Percentiles rank a stretch among this genome's conserved stretches.
Evolutionary conservation across 2,113 vertebrate genomes (phyloP).

Genomic region (Semicossyphus pulcher): DNA sequence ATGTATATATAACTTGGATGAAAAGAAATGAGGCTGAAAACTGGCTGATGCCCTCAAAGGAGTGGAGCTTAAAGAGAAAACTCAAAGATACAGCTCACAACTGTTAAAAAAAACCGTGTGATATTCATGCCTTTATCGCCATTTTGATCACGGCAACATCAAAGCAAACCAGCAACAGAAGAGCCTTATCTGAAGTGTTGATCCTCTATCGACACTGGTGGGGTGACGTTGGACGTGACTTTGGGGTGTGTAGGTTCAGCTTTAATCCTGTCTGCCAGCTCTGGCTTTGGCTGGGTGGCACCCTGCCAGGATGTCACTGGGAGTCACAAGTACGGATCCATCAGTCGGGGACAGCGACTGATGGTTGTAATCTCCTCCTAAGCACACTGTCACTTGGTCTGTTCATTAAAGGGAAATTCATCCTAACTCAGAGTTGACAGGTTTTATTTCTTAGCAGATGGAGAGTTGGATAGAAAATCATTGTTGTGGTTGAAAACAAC

Average conservation of each 20-base stretch:
- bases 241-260: slow-evolving; percentile 33
- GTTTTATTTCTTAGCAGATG: slow-evolving; percentile 12
- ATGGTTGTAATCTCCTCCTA: slow-evolving; percentile 51
- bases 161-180: slow-evolving; percentile 32
- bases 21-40: not conserved
- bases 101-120: slow-evolving; percentile 17
- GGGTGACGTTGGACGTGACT: slow-evolving; percentile 38
- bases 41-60: not conserved
- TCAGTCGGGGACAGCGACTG: slow-evolving; percentile 34
- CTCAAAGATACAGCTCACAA: slow-evolving; percentile 5
- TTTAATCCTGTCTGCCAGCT: slow-evolving; percentile 50
- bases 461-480: not conserved
- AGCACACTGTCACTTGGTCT: slow-evolving; percentile 44
- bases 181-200: slow-evolving; percentile 33
- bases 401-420: slow-evolving; percentile 42
- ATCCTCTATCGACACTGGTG: slow-evolving; percentile 39
- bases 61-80: not conserved
- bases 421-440: not conserved
- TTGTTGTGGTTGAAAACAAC: not conserved
- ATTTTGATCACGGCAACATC: slow-evolving; percentile 30
- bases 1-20: not conserved
- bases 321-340: slow-evolving; percentile 31
- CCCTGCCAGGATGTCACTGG: slow-evolving; percentile 34
- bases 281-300: slow-evolving; percentile 26
- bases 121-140: slow-evolving; percentile 19